Evolutionary conservation across 2,113 vertebrate species (phyloP), one percentile per base, ranked within the genome.

Genomic region (Hassar affinis): DNA sequence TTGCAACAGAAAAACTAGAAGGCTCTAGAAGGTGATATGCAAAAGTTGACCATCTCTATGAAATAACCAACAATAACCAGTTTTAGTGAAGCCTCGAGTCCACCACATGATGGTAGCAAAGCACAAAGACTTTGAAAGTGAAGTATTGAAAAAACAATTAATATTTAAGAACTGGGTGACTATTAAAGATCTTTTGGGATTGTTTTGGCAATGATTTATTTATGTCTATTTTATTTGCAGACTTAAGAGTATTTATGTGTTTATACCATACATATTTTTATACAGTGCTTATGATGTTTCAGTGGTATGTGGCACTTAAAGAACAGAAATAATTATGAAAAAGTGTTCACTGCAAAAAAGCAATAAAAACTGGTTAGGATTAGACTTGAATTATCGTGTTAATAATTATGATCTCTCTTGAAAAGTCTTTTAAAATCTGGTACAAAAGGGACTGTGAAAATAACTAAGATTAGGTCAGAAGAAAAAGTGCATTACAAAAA

Each of bases 31-130:
- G 75, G 17, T 42, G 51, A 47, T 9, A n/a, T 61, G 38, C 59
- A 64, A 25, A 69, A 2, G 27, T 49, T 74, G 10, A 42, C 18
- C 17, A 42, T 10, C 12, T 18, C 2, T 18, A 56, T 35, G 57
- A 25, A 30, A 68, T 3, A 47, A 15, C 51, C 35, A 47, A 3
- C 38, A 42, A 68, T 3, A 54, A 15, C 51, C 49, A 47, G 64
- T n/a, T 18, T 35, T 74, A 72, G 17, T 57, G n/a, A 61, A 77
- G 38, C 12, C 38, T 56, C 7, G 38, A 57, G 2, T 5, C 3
- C 30, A 49, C 90, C 93, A 90, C 91, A 90, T 93, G 92, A 89
- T 88, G 91, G 91, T 78, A 90, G 89, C 88, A 93, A 18, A 49
- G 74, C 12, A 84, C 66, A 79, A 89, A 20, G 6, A 57, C 10